Percentiles rank a stretch among this genome's conserved stretches.
Conservation (phyloP, 2,888 invertebrate genomes). For the Pandemis cinnamomeana region DNA sequence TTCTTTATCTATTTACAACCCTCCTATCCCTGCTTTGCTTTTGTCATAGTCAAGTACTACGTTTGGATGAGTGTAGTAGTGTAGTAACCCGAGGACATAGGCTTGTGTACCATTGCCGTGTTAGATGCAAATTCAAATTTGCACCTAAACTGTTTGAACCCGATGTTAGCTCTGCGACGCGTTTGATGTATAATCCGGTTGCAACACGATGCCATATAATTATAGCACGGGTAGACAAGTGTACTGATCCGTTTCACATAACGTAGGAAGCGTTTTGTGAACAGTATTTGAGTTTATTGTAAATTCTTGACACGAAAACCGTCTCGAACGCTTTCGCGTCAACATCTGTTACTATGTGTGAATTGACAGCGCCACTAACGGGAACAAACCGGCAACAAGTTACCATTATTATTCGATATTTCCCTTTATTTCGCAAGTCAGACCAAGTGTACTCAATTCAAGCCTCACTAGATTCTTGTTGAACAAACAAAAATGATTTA, state of each 20-base stretch:
- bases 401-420: too few relatives aligned
- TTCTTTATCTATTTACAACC: not conserved
- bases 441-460: too few relatives aligned
- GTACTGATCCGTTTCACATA: not conserved
- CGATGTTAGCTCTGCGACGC: not conserved
- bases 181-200: slow-evolving; percentile 1
- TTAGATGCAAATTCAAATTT: slow-evolving; percentile 28
- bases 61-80: not conserved
- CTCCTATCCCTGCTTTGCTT: not conserved
- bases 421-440: too few relatives aligned
- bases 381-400: too few relatives aligned
- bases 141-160: not conserved
- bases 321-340: too few relatives aligned
- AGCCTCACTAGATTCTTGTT: too few relatives aligned
- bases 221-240: not conserved
- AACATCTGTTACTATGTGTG: too few relatives aligned
- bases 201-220: not conserved
- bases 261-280: too few relatives aligned
- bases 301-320: too few relatives aligned
- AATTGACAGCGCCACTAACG: too few relatives aligned
- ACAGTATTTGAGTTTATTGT: too few relatives aligned
- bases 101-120: slow-evolving; percentile 4
- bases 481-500: too few relatives aligned
- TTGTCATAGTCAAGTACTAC: not conserved
- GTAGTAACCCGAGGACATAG: not conserved